Base-by-base conservation (phyloP, 2,888 invertebrate genomes). In the Polyommatus icarus region DNA sequence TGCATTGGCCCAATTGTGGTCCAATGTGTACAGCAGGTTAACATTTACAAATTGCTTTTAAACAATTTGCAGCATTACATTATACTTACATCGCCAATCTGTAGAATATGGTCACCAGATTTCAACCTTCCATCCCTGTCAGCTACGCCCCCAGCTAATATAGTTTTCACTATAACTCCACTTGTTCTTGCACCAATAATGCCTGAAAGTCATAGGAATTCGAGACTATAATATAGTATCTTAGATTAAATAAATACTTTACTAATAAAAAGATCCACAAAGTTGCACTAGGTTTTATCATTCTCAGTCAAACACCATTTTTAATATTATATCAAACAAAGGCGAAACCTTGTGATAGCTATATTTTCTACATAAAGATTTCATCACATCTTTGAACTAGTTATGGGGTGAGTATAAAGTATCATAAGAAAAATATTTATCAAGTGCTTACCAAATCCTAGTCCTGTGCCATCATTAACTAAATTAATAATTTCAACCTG, bases 141-240 rank as follows among this genome's bases (percentile, higher is more conserved):
- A 10, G 99, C 99, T 3, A 99, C 99, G 77, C 99, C 99, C 7
- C 99, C 99, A 0, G 99, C 98, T 79, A 99, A 94, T 83, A 99
- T 99, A 20, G 99, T 99, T 91, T 99, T 99, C 18, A 99, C 99
- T 81, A 99, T 99, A n/a, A 99, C 99, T 7, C 99, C 99, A 82
- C 99, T 99, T 83, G 98, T 98, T 84, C 99, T 96, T 76, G 98
- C 98, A 36, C 99, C 99, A 86, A 99, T 99, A 85, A 99, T 99
- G 80, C 99, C 94, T 94, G 79, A 50, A 83, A 81, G 29, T 77
- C 46, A 76, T 71, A 72, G 8, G 40, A 40, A 40, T 40, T 40
- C 15, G 1, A 50, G 10, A 50, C 15, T 12, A 50, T 50, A 12
- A 50, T 50, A 12, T 50, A 15, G 12, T 12, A 10, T 15, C 8